Evolutionary conservation across 2,113 vertebrate species (phyloP).

Genomic region (Cottus gobio): DNA sequence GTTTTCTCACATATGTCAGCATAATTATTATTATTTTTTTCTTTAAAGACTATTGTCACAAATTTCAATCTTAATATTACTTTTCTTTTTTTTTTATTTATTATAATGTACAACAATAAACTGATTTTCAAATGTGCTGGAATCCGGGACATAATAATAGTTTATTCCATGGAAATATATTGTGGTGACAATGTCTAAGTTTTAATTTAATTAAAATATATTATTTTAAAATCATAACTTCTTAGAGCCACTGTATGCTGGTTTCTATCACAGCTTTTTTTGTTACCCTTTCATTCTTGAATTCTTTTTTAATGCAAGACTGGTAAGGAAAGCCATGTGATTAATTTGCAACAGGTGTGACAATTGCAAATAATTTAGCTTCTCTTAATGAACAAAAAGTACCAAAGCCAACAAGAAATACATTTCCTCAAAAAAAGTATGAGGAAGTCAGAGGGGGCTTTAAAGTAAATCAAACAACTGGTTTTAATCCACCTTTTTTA

Average conservation of each 20-base stretch:
- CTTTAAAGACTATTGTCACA: neutral
- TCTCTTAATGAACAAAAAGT: neutral
- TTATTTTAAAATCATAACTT: neutral
- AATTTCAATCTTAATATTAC: neutral
- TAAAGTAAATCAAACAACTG: neutral
- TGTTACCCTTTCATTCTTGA: neutral
- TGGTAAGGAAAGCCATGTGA: neutral
- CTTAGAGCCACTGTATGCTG: neutral
- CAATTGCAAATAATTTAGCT: neutral
- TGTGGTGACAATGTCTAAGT: neutral
- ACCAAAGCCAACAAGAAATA: neutral
- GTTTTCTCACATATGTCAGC: neutral
- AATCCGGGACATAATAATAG: neutral
- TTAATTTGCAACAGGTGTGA: neutral
- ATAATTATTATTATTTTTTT: slow-evolving; percentile 10
- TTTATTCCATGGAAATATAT: neutral
- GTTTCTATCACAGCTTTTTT: neutral
- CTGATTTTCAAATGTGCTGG: neutral
- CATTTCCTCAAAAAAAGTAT: neutral
- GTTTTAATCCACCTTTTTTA: neutral
- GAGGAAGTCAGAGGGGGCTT: neutral
- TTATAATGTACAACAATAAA: neutral
- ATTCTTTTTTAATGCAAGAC: neutral
- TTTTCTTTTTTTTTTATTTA: neutral
- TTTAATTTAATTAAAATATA: neutral